A percentile compares a stretch with the other conserved stretches of the same genome.
These are phyloP conservation scores for Leucophenga montana DNA, from an alignment of 2,888 invertebrate genomes.

Conservation along the genomic window DNA sequence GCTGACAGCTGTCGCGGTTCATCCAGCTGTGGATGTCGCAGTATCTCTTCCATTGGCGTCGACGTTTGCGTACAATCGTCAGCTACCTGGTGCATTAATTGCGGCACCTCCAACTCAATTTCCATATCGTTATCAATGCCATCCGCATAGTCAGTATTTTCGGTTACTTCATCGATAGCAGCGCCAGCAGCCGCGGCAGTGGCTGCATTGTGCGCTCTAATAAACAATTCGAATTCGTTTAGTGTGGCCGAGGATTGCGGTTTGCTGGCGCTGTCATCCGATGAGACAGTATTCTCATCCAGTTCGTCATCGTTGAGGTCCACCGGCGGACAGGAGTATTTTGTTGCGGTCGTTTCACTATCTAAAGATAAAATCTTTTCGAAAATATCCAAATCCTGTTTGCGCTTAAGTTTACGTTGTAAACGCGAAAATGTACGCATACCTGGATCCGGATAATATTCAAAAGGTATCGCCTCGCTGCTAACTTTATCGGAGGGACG, in stretches of 20 bases:
- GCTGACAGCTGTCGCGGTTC: constrained; percentile 57
- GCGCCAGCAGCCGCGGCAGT: constrained; percentile 51
- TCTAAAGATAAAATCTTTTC: constrained; percentile 75
- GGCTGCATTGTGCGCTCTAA: neutral
- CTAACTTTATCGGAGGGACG: constrained; percentile 87
- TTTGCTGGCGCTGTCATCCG: constrained; percentile 55
- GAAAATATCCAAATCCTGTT: constrained; percentile 75
- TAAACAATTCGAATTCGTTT: constrained; percentile 56
- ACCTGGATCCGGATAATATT: constrained; percentile 81
- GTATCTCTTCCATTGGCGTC: constrained; percentile 65
- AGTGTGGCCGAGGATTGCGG: constrained; percentile 62
- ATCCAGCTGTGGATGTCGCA: constrained; percentile 55
- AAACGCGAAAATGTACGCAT: constrained; percentile 83
- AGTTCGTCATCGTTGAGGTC: constrained; percentile 51
- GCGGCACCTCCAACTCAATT: constrained; percentile 63
- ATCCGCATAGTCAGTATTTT: constrained; percentile 57
- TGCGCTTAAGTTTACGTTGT: constrained; percentile 77
- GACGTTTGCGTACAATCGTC: constrained; percentile 67
- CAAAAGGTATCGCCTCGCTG: constrained; percentile 88
- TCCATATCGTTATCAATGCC: constrained; percentile 59
- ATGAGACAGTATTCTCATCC: constrained; percentile 59
- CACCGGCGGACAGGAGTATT: constrained; percentile 60
- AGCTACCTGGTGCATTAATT: constrained; percentile 56
- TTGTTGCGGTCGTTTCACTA: constrained; percentile 69
- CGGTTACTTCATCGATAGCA: constrained; percentile 58